A percentile compares a stretch with the other conserved stretches of the same genome.
Evolutionary conservation across 1,140 invertebrate genomes (phyloP).

Genomic region (Lordiphosa collinella): DNA sequence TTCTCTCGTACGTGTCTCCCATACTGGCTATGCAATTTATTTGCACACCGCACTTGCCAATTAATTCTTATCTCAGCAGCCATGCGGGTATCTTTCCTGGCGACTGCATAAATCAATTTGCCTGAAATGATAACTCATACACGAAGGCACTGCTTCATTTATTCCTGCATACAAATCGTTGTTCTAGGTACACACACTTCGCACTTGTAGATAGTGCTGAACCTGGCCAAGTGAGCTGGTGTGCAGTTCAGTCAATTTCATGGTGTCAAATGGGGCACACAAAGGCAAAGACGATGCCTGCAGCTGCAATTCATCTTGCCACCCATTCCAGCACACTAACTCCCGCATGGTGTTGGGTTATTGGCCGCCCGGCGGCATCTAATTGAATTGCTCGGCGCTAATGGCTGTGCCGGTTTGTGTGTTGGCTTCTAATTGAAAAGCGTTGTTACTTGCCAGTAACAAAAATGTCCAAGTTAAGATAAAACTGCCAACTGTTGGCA

Average conservation of each 20-base stretch:
- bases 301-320: conserved; percentile 12
- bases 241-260: conserved; percentile 70
- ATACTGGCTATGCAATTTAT: conserved; percentile 56
- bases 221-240: conserved; percentile 18
- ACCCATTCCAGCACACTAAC: not conserved
- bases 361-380: conserved; percentile 31
- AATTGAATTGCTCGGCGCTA: conserved; percentile 66
- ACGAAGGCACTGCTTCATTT: conserved; percentile 21
- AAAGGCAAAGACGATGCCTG: conserved; percentile 3
- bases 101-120: conserved; percentile 74
- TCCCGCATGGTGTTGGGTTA: conserved; percentile 5
- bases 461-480: conserved; percentile 16
- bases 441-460: conserved; percentile 16
- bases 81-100: conserved; percentile 57
- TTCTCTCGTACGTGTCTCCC: not conserved
- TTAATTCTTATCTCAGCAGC: conserved; percentile 74
- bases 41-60: conserved; percentile 73
- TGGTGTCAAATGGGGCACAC: conserved; percentile 47
- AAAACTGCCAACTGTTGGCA: not conserved
- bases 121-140: conserved; percentile 66
- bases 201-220: conserved; percentile 20
- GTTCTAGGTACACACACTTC: conserved; percentile 23
- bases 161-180: conserved; percentile 34
- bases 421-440: conserved; percentile 50
- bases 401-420: conserved; percentile 15